Percentiles rank a stretch among this genome's conserved stretches.
Evolutionary conservation across 2,113 vertebrate species (phyloP).

Genomic region (Lipotes vexillifer): DNA sequence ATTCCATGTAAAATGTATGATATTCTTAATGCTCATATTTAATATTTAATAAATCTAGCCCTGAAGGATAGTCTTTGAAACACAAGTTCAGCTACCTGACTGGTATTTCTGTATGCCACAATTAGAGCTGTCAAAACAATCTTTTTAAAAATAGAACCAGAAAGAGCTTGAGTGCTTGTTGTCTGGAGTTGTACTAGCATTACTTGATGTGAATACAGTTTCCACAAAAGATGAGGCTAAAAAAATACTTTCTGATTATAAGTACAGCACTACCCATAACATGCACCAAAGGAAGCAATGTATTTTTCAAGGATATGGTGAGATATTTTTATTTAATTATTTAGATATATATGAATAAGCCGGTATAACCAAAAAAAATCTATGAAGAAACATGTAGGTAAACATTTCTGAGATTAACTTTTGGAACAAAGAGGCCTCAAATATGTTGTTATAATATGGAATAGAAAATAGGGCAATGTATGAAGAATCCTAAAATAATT

Average conservation of each 20-base stretch:
- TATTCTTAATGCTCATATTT: constrained; percentile 77
- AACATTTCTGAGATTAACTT: constrained; percentile 43
- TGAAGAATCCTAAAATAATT: not conserved
- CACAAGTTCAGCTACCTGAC: constrained; percentile 45
- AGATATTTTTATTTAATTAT: not conserved
- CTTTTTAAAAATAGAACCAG: constrained; percentile 56
- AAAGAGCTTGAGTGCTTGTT: constrained; percentile 1
- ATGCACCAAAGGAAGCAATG: not conserved
- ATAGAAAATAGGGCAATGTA: not conserved
- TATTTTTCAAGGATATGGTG: not conserved
- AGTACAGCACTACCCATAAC: not conserved
- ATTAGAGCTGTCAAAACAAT: constrained; percentile 69
- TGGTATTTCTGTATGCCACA: constrained; percentile 46
- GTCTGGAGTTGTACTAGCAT: not conserved
- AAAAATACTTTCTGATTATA: not conserved
- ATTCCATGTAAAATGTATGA: constrained; percentile 82
- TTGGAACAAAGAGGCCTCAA: not conserved
- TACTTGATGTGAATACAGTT: constrained; percentile 36
- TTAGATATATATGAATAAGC: constrained; percentile 40
- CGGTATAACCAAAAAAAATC: not conserved
- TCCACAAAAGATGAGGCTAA: constrained; percentile 1
- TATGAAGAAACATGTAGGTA: not conserved
- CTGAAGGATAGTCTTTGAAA: constrained; percentile 63
- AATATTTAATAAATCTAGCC: constrained; percentile 78
- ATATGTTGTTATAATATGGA: not conserved